These are phyloP conservation scores for Premnoplex brunnescens DNA, from an alignment of 2,797 vertebrate genomes.

Conservation along the genomic window DNA sequence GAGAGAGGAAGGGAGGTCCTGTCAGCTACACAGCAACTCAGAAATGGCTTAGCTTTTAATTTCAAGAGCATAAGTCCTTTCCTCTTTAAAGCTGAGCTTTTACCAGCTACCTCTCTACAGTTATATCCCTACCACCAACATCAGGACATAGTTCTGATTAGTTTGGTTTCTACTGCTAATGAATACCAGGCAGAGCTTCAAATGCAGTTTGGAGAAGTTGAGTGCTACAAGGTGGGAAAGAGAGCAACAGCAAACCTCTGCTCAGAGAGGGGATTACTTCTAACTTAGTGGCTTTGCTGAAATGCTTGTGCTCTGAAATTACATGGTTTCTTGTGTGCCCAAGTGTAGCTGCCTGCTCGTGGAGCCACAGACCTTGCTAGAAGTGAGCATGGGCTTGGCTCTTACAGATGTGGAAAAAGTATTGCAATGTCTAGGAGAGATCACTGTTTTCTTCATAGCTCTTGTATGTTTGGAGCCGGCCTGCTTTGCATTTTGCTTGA, in stretches of 20 bases:
- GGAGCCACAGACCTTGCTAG: background rate
- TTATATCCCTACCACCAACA: background rate
- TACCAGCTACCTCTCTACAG: background rate
- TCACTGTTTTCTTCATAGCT: background rate
- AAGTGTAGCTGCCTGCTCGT: background rate
- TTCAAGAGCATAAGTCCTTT: background rate
- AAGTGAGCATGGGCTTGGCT: background rate
- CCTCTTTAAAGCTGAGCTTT: background rate
- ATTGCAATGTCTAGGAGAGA: background rate
- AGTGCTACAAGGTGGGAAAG: background rate
- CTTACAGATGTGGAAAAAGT: background rate
- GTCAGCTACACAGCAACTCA: background rate
- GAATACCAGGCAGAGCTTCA: background rate
- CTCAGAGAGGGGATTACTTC: background rate
- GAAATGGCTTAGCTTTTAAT: background rate
- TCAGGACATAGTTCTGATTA: background rate
- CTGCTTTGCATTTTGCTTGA: background rate
- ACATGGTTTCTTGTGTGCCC: background rate
- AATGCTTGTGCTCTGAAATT: background rate
- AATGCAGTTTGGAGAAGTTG: background rate
- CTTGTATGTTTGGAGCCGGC: accelerated
- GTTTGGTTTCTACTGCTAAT: background rate
- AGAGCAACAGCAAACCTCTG: background rate
- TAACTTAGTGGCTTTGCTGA: background rate
- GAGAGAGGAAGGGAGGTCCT: background rate